Conservation (phyloP, 2,888 invertebrate genomes). For the Apeira syringaria region DNA sequence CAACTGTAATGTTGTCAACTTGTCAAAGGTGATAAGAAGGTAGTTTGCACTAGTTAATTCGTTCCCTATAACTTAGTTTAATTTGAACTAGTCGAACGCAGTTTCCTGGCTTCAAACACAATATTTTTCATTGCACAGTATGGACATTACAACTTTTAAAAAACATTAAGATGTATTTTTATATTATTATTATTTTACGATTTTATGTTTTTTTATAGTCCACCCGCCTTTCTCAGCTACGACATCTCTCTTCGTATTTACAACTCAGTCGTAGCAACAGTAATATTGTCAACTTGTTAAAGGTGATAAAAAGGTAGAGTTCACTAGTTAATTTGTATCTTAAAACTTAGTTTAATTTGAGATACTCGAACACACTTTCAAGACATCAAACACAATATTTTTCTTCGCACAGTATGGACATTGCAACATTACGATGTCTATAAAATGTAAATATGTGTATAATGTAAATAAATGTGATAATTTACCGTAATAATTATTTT, state of each 20-base stretch:
- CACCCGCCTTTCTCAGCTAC: not conserved
- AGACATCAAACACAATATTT: slow-evolving; percentile 15
- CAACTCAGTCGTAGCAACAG: slow-evolving; percentile 17
- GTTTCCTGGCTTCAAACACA: slow-evolving; percentile 41
- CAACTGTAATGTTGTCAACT: slow-evolving; percentile 30
- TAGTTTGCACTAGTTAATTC: slow-evolving; percentile 60
- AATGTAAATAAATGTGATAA: too few relatives aligned
- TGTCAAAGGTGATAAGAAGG: slow-evolving; percentile 39
- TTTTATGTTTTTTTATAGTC: too few relatives aligned
- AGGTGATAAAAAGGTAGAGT: slow-evolving; percentile 43
- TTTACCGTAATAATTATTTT: too few relatives aligned
- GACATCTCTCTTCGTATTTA: not conserved
- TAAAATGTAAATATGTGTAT: too few relatives aligned
- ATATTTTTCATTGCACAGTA: slow-evolving; percentile 3
- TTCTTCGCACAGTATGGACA: slow-evolving; percentile 5
- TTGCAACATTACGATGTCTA: too few relatives aligned
- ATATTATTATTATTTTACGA: too few relatives aligned
- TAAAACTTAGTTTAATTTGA: slow-evolving; percentile 70
- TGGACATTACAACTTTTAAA: too few relatives aligned
- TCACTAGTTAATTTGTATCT: slow-evolving; percentile 60
- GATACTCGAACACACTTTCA: slow-evolving; percentile 65
- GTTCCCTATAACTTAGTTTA: slow-evolving; percentile 66
- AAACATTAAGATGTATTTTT: not conserved
- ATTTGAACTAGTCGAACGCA: slow-evolving; percentile 68
- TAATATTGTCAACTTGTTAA: slow-evolving; percentile 39